Evolutionary conservation across 2,113 vertebrate species (phyloP).

Genomic region (Megaceryle torquata): DNA sequence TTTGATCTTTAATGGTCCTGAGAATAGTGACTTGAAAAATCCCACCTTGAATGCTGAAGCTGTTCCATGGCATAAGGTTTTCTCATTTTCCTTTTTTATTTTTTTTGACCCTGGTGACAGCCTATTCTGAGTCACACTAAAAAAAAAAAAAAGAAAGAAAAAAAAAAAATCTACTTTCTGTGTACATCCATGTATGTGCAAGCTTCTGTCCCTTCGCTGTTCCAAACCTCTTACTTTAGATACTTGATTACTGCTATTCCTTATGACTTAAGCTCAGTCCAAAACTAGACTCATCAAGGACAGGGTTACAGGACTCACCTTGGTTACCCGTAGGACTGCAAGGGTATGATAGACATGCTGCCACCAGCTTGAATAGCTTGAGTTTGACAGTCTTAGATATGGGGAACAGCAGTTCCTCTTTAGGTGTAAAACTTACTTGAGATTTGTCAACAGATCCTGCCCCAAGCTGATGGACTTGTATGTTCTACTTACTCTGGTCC

Average conservation of each 20-base stretch:
- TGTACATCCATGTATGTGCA: accelerated
- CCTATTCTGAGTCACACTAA: neutral
- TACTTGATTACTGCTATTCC: neutral
- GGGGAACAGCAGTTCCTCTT: neutral
- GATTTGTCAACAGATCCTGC: neutral
- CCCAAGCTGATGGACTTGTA: neutral
- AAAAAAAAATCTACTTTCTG: neutral
- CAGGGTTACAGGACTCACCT: neutral
- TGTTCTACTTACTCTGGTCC: neutral
- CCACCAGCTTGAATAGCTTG: neutral
- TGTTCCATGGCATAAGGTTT: neutral
- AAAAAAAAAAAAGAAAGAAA: neutral
- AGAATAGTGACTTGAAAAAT: neutral
- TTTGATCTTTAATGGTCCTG: slow-evolving; percentile 23
- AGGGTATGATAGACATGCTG: neutral
- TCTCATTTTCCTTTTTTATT: neutral
- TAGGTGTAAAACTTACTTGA: neutral
- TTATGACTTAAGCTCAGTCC: neutral
- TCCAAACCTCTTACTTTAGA: neutral
- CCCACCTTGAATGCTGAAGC: neutral
- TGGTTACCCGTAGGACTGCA: accelerated
- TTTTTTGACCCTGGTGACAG: neutral
- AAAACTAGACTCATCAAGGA: neutral
- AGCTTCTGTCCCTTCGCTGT: neutral
- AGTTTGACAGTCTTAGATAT: neutral